These are phyloP conservation scores for Panzeria rudis DNA, from an alignment of 2,888 invertebrate species.

Conservation along the genomic window DNA sequence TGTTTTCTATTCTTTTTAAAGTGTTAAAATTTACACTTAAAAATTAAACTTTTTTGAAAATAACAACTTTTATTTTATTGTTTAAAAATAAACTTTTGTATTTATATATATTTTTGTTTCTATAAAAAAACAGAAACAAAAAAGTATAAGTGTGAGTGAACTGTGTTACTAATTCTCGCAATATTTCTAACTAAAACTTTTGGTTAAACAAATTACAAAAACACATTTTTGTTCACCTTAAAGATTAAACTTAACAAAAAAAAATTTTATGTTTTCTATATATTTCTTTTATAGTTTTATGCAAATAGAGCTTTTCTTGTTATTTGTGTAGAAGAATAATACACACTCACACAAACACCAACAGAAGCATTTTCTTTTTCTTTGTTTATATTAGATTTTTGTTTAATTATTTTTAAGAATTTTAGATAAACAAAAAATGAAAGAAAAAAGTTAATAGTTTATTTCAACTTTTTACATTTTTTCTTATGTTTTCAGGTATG, in stretches of 20 bases:
- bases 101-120: not conserved
- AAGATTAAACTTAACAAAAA: not conserved
- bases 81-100: not conserved
- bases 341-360: too few relatives aligned
- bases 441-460: slow-evolving; percentile 39
- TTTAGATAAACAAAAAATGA: slow-evolving; percentile 9
- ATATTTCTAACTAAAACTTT: not conserved
- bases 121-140: not conserved
- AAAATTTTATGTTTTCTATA: not conserved
- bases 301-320: slow-evolving; percentile 24
- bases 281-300: not conserved
- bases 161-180: not conserved
- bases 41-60: not conserved
- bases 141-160: not conserved
- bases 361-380: not conserved
- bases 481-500: slow-evolving; percentile 56
- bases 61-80: not conserved
- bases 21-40: not conserved
- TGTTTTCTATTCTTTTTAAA: not conserved
- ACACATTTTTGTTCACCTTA: not conserved
- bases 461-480: slow-evolving; percentile 41
- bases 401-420: slow-evolving; percentile 32
- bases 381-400: slow-evolving; percentile 39
- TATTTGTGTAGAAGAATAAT: slow-evolving; percentile 19
- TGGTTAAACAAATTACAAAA: not conserved